Base-by-base conservation (phyloP, 2,113 vertebrate species). In the Erythrocebus patas region DNA sequence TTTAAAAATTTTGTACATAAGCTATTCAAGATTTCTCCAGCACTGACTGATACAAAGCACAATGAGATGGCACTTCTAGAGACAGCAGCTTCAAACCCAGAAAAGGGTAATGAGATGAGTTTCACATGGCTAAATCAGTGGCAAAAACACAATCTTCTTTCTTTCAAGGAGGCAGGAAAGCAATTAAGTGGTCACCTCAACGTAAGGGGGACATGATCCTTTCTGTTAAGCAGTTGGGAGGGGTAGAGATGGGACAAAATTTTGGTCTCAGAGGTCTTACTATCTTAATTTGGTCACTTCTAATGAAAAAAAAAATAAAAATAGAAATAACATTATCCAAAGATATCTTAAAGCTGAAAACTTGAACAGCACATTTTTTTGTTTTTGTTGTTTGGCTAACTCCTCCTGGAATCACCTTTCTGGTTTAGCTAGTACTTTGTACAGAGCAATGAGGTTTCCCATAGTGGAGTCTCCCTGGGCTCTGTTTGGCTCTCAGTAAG, bases 1-100 rank as follows among this genome's bases (percentile, higher is more conserved):
- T 91, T 92, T 43, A 76, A 97, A 93, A 96, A 72, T 92, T 97
- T 92, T 96, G 97, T 91, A 98, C 57, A 94, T 5, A 95, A 96
- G 97, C 98, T 96, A 96, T 97, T 98, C 98, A 97, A 96, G 97
- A 57, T 96, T 91, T 96, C 95, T 96, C 96, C 98, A 97, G 97
- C 91, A 3, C 94, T 43, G 93, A 96, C 95, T 30, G 8, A 95
- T 48, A 93, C 35, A 91, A 98, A 98, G 97, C 97, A 98, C 88
- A 82, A 97, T 92, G 92, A 91, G 6, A 81, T 97, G 98, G 98
- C 98, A 97, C 97, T 97, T 97, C 76, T 68, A 52, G 96, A 89
- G 93, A 98, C 97, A 98, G 98, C 98, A 98, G 97, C 98, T 95
- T 96, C 95, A 95, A 75, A 86, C 84, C 93, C 89, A 45, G 59